Evolutionary conservation across 1,140 invertebrate genomes (phyloP), one percentile per base, ranked within the genome.

Genomic region (Pachypeltis micranthus): DNA sequence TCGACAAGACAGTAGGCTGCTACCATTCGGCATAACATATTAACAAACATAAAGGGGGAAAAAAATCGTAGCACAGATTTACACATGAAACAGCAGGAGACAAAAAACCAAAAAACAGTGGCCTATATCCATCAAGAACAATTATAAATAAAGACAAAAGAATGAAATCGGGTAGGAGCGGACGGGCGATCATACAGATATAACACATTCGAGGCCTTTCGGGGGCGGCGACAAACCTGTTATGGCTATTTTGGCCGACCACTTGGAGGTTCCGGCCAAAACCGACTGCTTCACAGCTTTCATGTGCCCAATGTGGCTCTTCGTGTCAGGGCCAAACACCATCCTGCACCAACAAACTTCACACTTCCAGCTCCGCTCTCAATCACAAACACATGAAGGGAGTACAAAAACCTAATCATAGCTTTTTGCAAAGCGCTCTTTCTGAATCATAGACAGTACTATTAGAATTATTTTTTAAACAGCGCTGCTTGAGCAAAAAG

Each of bases 211-310:
- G 34, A 24, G 39, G 39, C 7, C 31, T 62, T 59, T 31, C 24
- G 61, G 2, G 19, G 14, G 21, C 2, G 61, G 21, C 70, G 72
- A 85, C 90, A 87, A 91, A 96, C 93, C 92, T 91, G 93, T 96
- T 75, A 97, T 94, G 72, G 93, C 94, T 79, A 99, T 98, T 85
- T 99, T 99, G 70, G 96, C 96, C 72, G 95, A 98, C 97, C 97
- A 99, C 82, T 99, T 99, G 74, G 95, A 97, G 60, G 95, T 99
- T 71, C 97, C 97, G 79, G 99, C 97, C 76, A 99, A 83, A 70
- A 99, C 96, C 70, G 90, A 93, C 79, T 98, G 93, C 82, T 98
- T 98, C 65, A 98, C 93, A 44, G 91, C 85, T 77, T 91, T 94
- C 91, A 98, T 95, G 79, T 97, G 93, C 71, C 91, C 91, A 64